These are phyloP conservation scores for Prionace glauca DNA, from an alignment of 2,797 vertebrate genomes.

Conservation along the genomic window DNA sequence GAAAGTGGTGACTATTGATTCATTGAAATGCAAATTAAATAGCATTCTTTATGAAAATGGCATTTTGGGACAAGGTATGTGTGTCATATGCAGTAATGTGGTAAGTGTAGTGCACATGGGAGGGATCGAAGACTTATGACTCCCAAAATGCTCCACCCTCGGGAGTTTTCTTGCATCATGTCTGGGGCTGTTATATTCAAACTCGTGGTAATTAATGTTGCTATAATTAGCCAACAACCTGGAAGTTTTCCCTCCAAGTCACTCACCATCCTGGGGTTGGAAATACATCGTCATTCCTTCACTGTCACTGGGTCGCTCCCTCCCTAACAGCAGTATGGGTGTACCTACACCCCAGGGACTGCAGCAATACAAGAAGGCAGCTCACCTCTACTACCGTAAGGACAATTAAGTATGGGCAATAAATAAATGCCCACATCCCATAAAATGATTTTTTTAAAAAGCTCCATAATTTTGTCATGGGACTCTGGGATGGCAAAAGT, in stretches of 20 bases:
- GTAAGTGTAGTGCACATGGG: not conserved
- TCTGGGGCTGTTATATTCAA: not conserved
- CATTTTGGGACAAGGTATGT: not conserved
- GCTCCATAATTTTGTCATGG: not conserved
- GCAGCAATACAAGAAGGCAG: too few relatives aligned
- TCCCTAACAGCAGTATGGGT: too few relatives aligned
- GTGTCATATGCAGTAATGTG: not conserved
- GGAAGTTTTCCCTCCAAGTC: too few relatives aligned
- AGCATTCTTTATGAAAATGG: not conserved
- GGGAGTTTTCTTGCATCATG: not conserved
- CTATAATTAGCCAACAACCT: not conserved
- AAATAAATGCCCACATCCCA: too few relatives aligned
- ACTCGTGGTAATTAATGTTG: not conserved
- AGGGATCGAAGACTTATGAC: not conserved
- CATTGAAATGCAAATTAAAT: not conserved
- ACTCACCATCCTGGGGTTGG: too few relatives aligned
- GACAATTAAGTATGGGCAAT: too few relatives aligned
- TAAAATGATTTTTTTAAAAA: too few relatives aligned
- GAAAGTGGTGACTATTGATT: not conserved
- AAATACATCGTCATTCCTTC: too few relatives aligned
- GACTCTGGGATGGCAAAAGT: not conserved
- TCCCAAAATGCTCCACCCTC: not conserved
- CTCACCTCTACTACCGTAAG: too few relatives aligned
- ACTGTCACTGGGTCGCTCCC: too few relatives aligned
- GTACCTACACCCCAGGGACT: too few relatives aligned